Conservation (phyloP, 2,888 invertebrate genomes). For the Campaea margaritaria region DNA sequence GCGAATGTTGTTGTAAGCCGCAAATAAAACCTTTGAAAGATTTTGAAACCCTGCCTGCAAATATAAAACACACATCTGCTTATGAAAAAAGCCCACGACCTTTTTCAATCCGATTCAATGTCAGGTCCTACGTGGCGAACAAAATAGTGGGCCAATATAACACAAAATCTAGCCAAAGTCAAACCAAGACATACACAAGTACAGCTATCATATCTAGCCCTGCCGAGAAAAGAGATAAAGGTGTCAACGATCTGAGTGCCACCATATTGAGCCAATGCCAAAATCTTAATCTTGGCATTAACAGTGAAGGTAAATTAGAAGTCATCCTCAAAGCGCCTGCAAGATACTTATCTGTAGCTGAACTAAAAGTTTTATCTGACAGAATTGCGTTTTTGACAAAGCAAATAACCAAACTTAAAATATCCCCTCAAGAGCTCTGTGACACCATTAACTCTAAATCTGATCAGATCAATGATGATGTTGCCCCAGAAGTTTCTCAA, state of each 20-base stretch:
- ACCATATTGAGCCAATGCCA: constrained; percentile 22
- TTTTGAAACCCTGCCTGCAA: constrained; percentile 1
- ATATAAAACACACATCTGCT: constrained; percentile 7
- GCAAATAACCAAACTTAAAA: constrained; percentile 38
- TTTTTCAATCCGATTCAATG: constrained; percentile 6
- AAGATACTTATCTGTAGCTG: constrained; percentile 38
- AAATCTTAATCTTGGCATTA: constrained; percentile 23
- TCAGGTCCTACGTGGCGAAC: not conserved
- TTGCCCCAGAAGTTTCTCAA: not conserved
- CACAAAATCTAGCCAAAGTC: not conserved
- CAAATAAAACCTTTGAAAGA: not conserved
- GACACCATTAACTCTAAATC: constrained; percentile 24
- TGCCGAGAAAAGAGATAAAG: constrained; percentile 1
- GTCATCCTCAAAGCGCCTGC: constrained; percentile 35
- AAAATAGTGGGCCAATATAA: not conserved
- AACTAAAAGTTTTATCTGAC: constrained; percentile 47
- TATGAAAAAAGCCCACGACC: constrained; percentile 4
- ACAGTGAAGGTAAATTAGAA: constrained; percentile 24
- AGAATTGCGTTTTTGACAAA: constrained; percentile 44
- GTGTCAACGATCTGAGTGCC: not conserved
- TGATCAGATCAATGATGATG: not conserved
- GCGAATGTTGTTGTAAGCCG: constrained; percentile 35
- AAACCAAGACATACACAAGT: not conserved
- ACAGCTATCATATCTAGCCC: not conserved
- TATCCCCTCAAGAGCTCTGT: constrained; percentile 34